These are phyloP conservation scores for Macroramphosus scolopax DNA, from an alignment of 2,797 vertebrate genomes.

Conservation along the genomic window DNA sequence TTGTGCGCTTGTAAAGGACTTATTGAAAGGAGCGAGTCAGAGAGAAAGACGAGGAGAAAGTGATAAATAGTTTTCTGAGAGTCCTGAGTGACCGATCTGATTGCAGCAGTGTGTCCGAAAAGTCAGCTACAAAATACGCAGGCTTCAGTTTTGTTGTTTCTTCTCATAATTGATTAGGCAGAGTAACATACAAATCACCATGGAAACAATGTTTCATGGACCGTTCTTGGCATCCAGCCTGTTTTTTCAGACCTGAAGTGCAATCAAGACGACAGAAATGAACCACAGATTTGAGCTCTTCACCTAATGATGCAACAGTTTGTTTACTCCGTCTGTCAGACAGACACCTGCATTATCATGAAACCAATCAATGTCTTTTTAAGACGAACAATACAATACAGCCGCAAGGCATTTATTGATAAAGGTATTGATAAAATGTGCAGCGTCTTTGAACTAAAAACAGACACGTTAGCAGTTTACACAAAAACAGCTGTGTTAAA, in stretches of 20 bases:
- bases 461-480: no score
- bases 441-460: no score
- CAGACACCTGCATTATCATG: conserved; percentile 12
- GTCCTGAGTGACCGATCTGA: conserved; percentile 48
- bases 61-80: conserved; percentile 56
- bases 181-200: conserved; percentile 40
- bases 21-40: conserved; percentile 48
- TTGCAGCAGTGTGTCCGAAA: conserved; percentile 52
- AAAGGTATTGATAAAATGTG: no score
- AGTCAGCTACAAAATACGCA: conserved; percentile 29
- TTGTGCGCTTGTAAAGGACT: conserved; percentile 66
- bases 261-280: conserved; percentile 46
- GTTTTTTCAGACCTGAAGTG: conserved; percentile 42
- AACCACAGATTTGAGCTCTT: conserved; percentile 29
- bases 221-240: conserved; percentile 34
- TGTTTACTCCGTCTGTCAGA: conserved; percentile 28
- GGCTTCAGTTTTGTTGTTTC: conserved; percentile 46
- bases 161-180: conserved; percentile 59
- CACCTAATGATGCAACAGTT: conserved; percentile 13
- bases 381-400: no score
- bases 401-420: conserved; percentile 9
- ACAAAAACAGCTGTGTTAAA: no score
- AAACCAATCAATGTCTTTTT: conserved; percentile 20
- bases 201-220: conserved; percentile 45
- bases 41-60: conserved; percentile 46